These are phyloP conservation scores for Uropetala carovei DNA, from an alignment of 2,888 invertebrate genomes.

Conservation along the genomic window DNA sequence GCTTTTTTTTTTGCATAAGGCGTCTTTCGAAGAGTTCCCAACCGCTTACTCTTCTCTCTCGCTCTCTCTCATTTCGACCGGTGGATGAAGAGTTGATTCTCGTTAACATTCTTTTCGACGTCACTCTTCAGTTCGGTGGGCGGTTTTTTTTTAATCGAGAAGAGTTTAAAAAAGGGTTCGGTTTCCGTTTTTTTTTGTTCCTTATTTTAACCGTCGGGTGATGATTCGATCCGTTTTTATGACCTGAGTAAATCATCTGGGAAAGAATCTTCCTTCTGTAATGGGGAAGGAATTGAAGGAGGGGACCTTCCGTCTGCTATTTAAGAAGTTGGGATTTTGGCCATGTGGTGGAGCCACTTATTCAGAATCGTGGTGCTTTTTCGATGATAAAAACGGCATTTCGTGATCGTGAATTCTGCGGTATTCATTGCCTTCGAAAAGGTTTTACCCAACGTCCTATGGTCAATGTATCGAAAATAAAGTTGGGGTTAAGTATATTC, in stretches of 20 bases:
- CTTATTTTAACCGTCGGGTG: neutral
- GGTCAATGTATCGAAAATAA: no score
- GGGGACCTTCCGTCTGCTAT: neutral
- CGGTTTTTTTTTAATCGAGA: neutral
- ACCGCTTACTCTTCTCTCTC: neutral
- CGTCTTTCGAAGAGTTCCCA: neutral
- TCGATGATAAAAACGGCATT: neutral
- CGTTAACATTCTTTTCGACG: conserved; percentile 36
- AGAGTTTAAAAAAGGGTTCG: neutral
- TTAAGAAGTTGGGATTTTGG: neutral
- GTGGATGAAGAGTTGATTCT: neutral
- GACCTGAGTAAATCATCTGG: neutral
- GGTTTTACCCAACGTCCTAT: no score
- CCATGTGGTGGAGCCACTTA: neutral
- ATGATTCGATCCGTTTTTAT: neutral
- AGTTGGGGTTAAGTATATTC: no score
- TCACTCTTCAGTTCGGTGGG: neutral
- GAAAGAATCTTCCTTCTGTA: neutral
- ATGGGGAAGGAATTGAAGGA: neutral
- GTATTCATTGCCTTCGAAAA: no score
- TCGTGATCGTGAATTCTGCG: no score
- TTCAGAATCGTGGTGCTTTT: neutral
- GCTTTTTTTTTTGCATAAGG: neutral
- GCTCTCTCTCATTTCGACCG: neutral
- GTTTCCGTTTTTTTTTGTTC: neutral